phyloP scores from a whole-genome alignment of 2,113 vertebrate species.

The Indicator maculatus region DNA sequence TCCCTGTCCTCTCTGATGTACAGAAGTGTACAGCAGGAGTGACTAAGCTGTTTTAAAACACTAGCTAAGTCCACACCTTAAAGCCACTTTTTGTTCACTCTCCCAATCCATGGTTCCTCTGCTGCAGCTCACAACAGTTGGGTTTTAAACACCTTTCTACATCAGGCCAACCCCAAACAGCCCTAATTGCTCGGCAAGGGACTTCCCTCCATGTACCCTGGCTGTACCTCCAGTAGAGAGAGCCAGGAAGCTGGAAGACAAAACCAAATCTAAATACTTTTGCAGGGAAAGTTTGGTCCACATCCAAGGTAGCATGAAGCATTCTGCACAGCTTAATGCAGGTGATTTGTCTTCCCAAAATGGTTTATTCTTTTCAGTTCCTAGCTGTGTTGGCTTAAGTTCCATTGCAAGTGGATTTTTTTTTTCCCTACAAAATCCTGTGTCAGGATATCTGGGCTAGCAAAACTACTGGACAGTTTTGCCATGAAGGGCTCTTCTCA shows the following conservation, averaged over 20 bases:
- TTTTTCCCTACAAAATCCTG: background rate
- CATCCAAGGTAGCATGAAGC: background rate
- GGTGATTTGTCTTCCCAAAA: background rate
- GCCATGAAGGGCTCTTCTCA: background rate
- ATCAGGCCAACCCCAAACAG: background rate
- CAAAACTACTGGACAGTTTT: background rate
- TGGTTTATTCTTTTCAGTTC: background rate
- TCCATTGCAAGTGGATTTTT: background rate
- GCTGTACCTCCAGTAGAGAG: background rate
- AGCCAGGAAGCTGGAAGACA: background rate
- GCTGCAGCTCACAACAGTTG: background rate
- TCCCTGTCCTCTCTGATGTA: background rate
- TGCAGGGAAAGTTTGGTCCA: background rate
- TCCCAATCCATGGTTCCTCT: accelerated
- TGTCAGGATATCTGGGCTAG: background rate
- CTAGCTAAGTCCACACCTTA: background rate
- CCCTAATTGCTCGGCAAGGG: accelerated
- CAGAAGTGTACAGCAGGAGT: background rate
- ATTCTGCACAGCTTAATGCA: background rate
- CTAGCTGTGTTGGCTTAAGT: background rate
- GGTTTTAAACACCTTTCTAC: background rate
- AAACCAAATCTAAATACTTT: background rate
- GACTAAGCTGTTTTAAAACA: background rate
- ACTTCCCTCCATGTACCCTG: background rate
- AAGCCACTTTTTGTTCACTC: background rate